Evolutionary conservation across 2,888 invertebrate species (phyloP).

Genomic region (Nephrotoma guestfalica): DNA sequence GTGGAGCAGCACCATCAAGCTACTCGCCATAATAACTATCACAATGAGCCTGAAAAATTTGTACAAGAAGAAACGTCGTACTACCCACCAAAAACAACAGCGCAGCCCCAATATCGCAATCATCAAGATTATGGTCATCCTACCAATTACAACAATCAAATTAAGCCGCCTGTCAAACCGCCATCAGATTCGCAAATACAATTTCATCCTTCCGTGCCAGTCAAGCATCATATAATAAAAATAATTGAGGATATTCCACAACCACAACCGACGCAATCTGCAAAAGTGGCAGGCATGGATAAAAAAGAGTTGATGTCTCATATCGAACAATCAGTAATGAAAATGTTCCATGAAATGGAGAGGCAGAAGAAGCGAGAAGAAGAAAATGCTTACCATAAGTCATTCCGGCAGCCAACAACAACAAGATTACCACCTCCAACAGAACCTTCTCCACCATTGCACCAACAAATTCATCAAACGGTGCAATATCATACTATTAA

Average conservation of each 20-base stretch:
- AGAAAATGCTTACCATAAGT: background rate
- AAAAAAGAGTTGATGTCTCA: slow-evolving; percentile 30
- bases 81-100: background rate
- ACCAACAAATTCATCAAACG: background rate
- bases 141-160: background rate
- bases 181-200: background rate
- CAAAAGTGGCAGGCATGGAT: background rate
- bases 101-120: background rate
- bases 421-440: background rate
- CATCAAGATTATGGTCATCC: background rate
- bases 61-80: background rate
- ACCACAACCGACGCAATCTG: background rate
- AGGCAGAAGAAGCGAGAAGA: background rate
- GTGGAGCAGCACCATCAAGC: background rate
- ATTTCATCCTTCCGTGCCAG: slow-evolving; percentile 10
- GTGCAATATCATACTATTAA: background rate
- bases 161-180: background rate
- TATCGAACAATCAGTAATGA: slow-evolving; percentile 31
- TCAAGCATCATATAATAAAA: slow-evolving; percentile 19
- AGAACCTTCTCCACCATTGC: background rate
- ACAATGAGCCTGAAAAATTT: background rate
- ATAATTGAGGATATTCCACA: background rate
- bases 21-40: background rate
- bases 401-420: background rate
- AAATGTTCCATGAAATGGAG: slow-evolving; percentile 31